Evolutionary conservation across 1,140 invertebrate species (phyloP), one percentile per base, ranked within the genome.

Genomic region (Heterodera carotae): DNA sequence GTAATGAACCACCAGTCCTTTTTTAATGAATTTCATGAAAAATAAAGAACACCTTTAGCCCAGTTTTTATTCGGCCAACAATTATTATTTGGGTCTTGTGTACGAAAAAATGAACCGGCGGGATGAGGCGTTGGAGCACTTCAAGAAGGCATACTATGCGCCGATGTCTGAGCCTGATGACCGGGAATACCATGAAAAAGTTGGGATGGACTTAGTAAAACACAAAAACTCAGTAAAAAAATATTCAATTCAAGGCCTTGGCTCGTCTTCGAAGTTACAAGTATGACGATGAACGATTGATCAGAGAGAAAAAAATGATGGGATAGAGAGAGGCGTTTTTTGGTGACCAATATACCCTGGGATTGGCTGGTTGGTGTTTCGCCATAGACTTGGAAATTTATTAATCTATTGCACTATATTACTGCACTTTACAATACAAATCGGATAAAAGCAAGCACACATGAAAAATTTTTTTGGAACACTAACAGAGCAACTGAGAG

Each of bases 131-230:
- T 33, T 84, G 15, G 69, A 80, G 27, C 68, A 69, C 29, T 88
- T 83, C 84, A 83, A 81, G 60, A 60, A 75, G 60, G 80, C 83
- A 18, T 87, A 87, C 60, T 39, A 59, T n/a, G 76, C 77, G 48
- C 83, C 86, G 12, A 78, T 88, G n/a, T 69, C 87, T 29, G 82
- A 75, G 27, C 70, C 77, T 10, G 86, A 87, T 68, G 85, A 87
- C 59, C 60, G 56, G 22, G 69, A 77, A 7, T 76, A 72, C 56
- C 85, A 87, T 66, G 69, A 75, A 48, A 88, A 87, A 53, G 81
- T 81, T 27, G 48, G 22, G 29, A 48, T 10, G n/a, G n/a, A 18
- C 22, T 71, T 76, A 39, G n/a, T 25, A 27, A 31, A 2, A 31
- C 7, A 22, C 60, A 7, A 62, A 25, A 1, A 29, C 15, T 29